Evolutionary conservation across 2,888 invertebrate genomes (phyloP), one percentile per base, ranked within the genome.

Genomic region (Ephialtes manifestator): DNA sequence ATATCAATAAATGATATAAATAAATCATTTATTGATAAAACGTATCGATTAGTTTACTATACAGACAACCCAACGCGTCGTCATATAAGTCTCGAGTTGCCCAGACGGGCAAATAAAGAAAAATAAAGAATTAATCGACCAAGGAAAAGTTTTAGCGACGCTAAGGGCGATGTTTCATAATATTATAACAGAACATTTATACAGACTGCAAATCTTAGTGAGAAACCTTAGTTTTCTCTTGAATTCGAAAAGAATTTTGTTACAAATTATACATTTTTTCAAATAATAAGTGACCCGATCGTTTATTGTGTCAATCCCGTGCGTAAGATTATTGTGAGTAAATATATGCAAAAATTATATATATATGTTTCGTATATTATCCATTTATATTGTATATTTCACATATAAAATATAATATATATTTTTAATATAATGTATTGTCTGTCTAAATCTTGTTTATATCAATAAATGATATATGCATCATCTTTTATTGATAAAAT

Each of bases 21-120:
- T 8, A n/a, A 2, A 2, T 39, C 8, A 8, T 3, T 39, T 1
- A 39, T 8, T 39, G 8, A 7, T 8, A 39, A 8, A n/a, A n/a
- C n/a, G n/a, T 76, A 84, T 84, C 84, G 84, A 84, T 80, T 75
- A 28, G 55, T 80, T 76, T 31, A 13, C 70, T 28, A 15, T 15
- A 55, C 51, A 43, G 31, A 51, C 11, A 39, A 7, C 24, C 24
- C 18, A 28, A n/a, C 18, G n/a, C 58, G 58, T n/a, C 58, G n/a
- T 55, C 31, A 18, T 35, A 18, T 39, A 20, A 28, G 39, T 15
- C 71, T 53, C 55, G 71, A 24, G 18, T 35, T 31, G n/a, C 35
- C 39, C 20, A 53, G 71, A 39, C 71, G 71, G 39, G n/a, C 71
- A 15, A 35, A 39, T 13, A 15, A 39, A 39, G 20, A 39, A 55